A percentile compares a stretch with the other conserved stretches of the same genome.
Evolutionary conservation across 2,888 invertebrate species (phyloP).

Genomic region (Harmothoe impar): DNA sequence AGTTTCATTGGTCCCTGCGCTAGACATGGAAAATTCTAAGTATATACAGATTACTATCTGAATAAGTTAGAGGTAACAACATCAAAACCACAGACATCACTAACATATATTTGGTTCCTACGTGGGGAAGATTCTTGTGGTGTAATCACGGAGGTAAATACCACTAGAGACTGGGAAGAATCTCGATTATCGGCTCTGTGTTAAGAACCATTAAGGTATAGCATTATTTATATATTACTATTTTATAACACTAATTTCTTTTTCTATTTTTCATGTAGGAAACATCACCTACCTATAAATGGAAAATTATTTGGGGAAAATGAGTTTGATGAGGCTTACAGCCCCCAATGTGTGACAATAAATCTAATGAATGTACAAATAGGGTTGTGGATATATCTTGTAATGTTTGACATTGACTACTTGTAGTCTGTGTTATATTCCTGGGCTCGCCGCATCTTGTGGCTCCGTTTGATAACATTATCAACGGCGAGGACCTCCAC

Average conservation of each 20-base stretch:
- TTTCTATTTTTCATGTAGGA: not conserved
- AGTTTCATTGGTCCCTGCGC: no score
- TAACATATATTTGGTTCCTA: no score
- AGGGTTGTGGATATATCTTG: not conserved
- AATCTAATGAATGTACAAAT: not conserved
- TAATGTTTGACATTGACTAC: not conserved
- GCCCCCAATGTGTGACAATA: not conserved
- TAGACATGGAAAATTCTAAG: no score
- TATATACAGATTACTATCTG: no score
- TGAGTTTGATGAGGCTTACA: not conserved
- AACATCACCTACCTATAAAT: not conserved
- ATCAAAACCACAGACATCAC: no score
- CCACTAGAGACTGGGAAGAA: no score
- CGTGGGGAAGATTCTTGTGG: no score
- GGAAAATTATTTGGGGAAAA: not conserved
- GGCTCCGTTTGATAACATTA: not conserved
- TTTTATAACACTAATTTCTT: not conserved
- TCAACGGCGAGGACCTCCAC: conserved; percentile 59
- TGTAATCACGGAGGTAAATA: no score
- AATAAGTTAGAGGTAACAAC: no score
- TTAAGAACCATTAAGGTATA: no score
- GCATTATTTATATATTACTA: no score
- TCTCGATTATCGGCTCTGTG: no score
- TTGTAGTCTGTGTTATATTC: conserved; percentile 50
- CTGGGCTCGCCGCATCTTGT: conserved; percentile 13